Evolutionary conservation across 2,113 vertebrate genomes (phyloP).

Genomic region (Argyrosomus japonicus): DNA sequence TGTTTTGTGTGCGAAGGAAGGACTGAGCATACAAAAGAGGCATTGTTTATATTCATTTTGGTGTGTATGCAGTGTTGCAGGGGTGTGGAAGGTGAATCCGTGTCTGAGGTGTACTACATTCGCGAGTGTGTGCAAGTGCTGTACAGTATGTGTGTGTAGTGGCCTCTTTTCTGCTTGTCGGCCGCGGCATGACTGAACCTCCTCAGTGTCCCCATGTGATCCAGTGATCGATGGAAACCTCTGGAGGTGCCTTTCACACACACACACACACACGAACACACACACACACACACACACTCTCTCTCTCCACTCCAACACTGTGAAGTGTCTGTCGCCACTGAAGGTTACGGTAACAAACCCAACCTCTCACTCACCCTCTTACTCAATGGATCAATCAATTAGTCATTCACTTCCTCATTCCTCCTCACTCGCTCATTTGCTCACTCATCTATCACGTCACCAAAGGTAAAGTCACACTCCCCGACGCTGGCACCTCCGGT

Average conservation of each 20-base stretch:
- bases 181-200: slow-evolving; percentile 63
- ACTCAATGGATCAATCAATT: slow-evolving; percentile 51
- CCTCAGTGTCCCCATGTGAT: slow-evolving; percentile 72
- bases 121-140: slow-evolving; percentile 22
- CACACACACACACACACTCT: slow-evolving; percentile 29
- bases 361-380: slow-evolving; percentile 45
- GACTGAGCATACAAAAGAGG: slow-evolving; percentile 20
- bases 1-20: not conserved
- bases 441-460: slow-evolving; percentile 13
- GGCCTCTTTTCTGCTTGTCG: slow-evolving; percentile 63
- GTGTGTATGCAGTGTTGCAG: slow-evolving; percentile 10
- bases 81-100: slow-evolving; percentile 38
- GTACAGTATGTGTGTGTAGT: slow-evolving; percentile 2
- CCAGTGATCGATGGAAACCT: slow-evolving; percentile 73
- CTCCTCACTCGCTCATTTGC: slow-evolving; percentile 27
- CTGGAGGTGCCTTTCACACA: slow-evolving; percentile 85
- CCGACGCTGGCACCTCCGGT: not conserved
- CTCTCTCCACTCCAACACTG: slow-evolving; percentile 28
- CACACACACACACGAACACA: slow-evolving; percentile 24
- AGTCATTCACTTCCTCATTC: slow-evolving; percentile 38
- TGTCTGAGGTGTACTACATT: slow-evolving; percentile 17
- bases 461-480: slow-evolving; percentile 12
- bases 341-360: slow-evolving; percentile 68
- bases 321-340: slow-evolving; percentile 53
- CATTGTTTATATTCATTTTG: slow-evolving; percentile 35